Evolutionary conservation across 2,797 vertebrate genomes (phyloP).

Genomic region (Hoplostethus atlanticus): DNA sequence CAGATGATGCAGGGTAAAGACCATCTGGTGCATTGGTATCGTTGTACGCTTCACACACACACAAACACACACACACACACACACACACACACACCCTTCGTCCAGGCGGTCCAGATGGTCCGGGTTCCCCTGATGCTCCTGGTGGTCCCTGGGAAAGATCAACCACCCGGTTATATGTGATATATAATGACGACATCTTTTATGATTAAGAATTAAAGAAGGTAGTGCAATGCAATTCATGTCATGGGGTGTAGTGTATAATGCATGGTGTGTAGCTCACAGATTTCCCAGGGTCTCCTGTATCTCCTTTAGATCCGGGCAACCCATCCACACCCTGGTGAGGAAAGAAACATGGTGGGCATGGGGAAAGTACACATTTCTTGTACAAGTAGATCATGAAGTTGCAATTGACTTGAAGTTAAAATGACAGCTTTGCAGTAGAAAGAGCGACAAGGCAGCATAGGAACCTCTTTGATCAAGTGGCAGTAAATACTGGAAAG

Average conservation of each 20-base stretch:
- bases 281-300: slow-evolving; percentile 92
- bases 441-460: no score
- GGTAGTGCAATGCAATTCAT: no score
- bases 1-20: no score
- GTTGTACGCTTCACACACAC: slow-evolving; percentile 3
- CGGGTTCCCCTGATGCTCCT: slow-evolving; percentile 90
- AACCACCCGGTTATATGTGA: neutral
- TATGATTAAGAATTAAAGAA: neutral
- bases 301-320: slow-evolving; percentile 93
- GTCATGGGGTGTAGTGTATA: neutral
- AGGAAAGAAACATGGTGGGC: slow-evolving; percentile 14
- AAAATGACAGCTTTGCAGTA: no score
- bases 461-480: neutral
- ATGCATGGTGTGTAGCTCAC: slow-evolving; percentile 79
- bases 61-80: slow-evolving; percentile 3
- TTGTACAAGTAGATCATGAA: neutral
- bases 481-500: neutral
- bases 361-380: neutral
- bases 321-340: slow-evolving; percentile 93
- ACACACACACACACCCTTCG: slow-evolving; percentile 85
- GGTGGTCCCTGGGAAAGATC: slow-evolving; percentile 83
- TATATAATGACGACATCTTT: neutral
- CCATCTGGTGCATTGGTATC: no score
- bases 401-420: neutral
- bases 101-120: slow-evolving; percentile 88